Base-by-base conservation (phyloP, 2,888 invertebrate species). In the Pherbina coryleti region DNA sequence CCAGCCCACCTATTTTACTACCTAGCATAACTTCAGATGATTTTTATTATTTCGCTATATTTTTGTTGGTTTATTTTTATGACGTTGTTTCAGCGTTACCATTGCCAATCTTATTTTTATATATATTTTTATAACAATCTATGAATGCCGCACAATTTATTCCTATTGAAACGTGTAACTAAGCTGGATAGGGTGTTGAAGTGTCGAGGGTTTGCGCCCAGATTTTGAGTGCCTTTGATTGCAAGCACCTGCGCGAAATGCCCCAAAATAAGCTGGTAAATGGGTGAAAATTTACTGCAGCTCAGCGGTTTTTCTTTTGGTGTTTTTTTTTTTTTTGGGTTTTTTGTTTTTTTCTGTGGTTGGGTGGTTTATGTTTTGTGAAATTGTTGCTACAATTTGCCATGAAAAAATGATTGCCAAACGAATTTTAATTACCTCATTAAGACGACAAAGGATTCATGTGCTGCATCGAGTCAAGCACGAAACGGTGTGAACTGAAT, bases 371-470 rank as follows among this genome's bases (percentile, higher is more conserved):
- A 76, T 72, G 76, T 75, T 57, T 55, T 62, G 76, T 67, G 64
- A 85, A 85, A 86, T 84, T 85, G 84, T 86, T 85, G 64, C 64
- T 31, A 31, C 22, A 49, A 64, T 49, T 66, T 28, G 64, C 22
- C 34, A 31, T 80, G 84, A 85, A 86, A 86, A 86, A 85, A 83
- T 86, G 86, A 86, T 86, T 86, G 85, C 86, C 86, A 85, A 86
- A 85, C 87, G 86, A 85, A 86, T 85, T 86, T 86, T 86, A 86
- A 86, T 85, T 87, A 86, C 86, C 86, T 86, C 87, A 86, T 86
- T 86, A 86, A 86, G 86, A 86, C 86, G 84, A 86, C 85, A 86
- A 86, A 86, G 83, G 85, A 85, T 86, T 86, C 86, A 84, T 83
- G 86, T 82, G 82, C 82, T 82, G 86, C 53, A 44, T 44, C 1